Conservation (phyloP, 2,797 vertebrate genomes). For the Rhinella marina region DNA sequence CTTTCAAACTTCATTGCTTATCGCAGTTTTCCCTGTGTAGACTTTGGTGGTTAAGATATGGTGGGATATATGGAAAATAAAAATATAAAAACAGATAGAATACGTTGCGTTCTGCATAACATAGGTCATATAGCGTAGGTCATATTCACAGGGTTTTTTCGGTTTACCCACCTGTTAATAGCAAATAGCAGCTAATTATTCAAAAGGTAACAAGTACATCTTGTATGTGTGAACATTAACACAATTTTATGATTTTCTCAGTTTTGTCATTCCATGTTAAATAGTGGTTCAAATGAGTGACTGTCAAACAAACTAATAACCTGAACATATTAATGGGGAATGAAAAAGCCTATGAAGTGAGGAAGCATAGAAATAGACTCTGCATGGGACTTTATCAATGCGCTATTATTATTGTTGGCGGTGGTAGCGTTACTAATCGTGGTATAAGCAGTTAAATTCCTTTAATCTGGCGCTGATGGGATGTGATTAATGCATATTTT, state of each 20-base stretch:
- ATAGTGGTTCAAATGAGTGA: neutral
- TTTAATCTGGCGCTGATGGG: no score
- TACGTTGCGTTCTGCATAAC: neutral
- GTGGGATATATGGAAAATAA: no score
- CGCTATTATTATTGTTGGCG: neutral
- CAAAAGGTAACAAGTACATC: neutral
- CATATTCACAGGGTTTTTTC: neutral
- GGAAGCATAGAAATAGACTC: neutral
- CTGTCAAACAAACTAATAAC: neutral
- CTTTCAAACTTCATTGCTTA: no score
- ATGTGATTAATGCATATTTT: no score
- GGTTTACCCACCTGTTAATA: neutral
- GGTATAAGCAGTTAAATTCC: no score
- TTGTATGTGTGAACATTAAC: neutral
- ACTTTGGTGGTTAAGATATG: neutral
- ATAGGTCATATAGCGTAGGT: neutral
- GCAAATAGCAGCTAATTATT: neutral
- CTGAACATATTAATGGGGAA: neutral
- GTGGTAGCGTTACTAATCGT: no score
- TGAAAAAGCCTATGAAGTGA: neutral
- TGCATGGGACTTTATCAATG: neutral
- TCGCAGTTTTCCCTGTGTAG: neutral
- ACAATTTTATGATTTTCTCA: neutral
- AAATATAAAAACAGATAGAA: no score
- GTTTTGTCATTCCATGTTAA: neutral